Conservation (phyloP, 2,113 vertebrate genomes). For the Chamaetylas fuelleborni region DNA sequence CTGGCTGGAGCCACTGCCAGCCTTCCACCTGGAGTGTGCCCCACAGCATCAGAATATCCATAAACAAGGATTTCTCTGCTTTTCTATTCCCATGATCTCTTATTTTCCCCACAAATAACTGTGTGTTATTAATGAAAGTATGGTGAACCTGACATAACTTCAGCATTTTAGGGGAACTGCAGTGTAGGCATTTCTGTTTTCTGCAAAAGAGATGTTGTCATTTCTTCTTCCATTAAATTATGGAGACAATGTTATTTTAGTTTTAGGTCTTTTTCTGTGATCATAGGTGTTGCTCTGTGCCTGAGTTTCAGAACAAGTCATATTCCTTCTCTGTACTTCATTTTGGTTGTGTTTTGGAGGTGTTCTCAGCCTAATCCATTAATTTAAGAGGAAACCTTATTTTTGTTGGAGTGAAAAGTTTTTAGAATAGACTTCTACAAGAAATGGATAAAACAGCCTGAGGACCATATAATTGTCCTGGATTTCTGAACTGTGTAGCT, state of each 20-base stretch:
- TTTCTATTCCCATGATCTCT: neutral
- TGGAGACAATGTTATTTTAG: neutral
- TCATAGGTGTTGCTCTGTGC: neutral
- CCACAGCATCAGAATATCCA: rapidly evolving
- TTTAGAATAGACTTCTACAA: neutral
- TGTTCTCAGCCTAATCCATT: neutral
- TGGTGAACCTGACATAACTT: neutral
- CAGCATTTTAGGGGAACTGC: neutral
- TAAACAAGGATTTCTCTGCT: neutral
- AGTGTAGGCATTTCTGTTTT: neutral
- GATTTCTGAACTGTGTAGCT: neutral
- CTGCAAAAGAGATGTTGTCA: neutral
- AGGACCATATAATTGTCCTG: neutral
- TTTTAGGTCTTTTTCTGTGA: neutral
- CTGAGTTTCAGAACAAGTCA: neutral
- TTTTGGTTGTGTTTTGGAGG: neutral
- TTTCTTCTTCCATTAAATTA: neutral
- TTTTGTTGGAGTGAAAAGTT: neutral
- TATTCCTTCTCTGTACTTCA: neutral
- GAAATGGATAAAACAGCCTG: neutral
- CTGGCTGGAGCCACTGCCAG: neutral
- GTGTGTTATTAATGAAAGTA: neutral
- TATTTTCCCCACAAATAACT: neutral
- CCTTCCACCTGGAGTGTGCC: neutral
- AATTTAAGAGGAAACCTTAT: neutral